Evolutionary conservation across 2,888 invertebrate genomes (phyloP).

Genomic region (Andrena bicolor): DNA sequence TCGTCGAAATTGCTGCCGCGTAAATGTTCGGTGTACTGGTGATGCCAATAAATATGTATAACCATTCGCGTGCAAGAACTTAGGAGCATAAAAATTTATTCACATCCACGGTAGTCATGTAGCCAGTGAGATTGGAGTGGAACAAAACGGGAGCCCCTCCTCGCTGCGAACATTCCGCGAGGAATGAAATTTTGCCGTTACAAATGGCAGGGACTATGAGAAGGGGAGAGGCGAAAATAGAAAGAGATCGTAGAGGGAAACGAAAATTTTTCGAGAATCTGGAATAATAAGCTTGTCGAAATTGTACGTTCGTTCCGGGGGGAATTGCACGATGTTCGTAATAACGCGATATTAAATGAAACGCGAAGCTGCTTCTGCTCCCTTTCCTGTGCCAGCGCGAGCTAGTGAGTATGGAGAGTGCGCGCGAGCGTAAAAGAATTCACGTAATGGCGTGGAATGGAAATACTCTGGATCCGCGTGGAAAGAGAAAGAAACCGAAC

Average conservation of each 20-base stretch:
- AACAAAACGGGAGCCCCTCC: not conserved
- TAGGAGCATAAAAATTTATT: no score
- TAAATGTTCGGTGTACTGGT: no score
- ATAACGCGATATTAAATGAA: slow-evolving; percentile 43
- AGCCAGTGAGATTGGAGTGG: no score
- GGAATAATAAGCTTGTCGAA: slow-evolving; percentile 36
- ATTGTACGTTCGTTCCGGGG: not conserved
- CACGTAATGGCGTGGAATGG: slow-evolving; percentile 16
- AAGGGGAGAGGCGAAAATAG: not conserved
- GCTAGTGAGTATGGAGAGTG: not conserved
- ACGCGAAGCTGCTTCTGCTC: slow-evolving; percentile 1
- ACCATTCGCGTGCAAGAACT: not conserved
- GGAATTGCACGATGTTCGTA: slow-evolving; percentile 21
- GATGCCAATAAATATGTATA: no score
- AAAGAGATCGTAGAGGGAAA: not conserved
- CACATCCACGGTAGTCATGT: no score
- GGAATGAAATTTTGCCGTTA: not conserved
- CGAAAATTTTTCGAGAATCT: not conserved
- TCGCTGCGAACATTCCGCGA: not conserved
- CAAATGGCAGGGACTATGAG: not conserved
- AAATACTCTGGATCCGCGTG: slow-evolving; percentile 27
- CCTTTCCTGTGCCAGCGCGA: slow-evolving; percentile 1
- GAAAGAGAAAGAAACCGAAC: slow-evolving; percentile 8
- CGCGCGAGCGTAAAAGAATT: slow-evolving; percentile 15
- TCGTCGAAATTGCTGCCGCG: not conserved